Conservation (phyloP, 2,113 vertebrate species). For the Bambusicola thoracicus region DNA sequence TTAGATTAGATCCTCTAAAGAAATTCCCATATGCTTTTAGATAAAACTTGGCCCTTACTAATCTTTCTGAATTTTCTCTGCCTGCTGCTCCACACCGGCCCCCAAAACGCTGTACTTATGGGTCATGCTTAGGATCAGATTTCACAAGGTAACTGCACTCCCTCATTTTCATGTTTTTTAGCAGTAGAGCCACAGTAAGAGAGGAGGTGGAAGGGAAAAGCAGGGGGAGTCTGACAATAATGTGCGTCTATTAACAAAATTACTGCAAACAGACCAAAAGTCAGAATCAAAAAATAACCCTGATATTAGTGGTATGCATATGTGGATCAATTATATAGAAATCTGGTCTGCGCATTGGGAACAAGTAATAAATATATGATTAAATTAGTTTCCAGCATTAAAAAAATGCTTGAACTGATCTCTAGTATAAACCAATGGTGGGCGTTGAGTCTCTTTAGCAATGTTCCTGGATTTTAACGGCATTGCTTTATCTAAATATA, state of each 20-base stretch:
- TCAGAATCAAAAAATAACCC: constrained; percentile 45
- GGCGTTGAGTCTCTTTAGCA: constrained; percentile 37
- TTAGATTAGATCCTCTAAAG: constrained; percentile 73
- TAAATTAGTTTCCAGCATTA: constrained; percentile 46
- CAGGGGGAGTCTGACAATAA: background rate
- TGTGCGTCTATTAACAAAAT: constrained; percentile 45
- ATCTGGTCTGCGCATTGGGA: background rate
- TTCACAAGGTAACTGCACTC: constrained; percentile 49
- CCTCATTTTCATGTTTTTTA: constrained; percentile 57
- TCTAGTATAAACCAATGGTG: constrained; percentile 26
- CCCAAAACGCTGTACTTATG: constrained; percentile 40
- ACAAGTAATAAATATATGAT: constrained; percentile 43
- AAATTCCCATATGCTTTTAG: constrained; percentile 67
- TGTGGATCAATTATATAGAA: constrained; percentile 21
- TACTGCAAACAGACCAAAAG: constrained; percentile 26
- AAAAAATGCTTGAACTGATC: constrained; percentile 52
- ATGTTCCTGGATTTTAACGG: constrained; percentile 57
- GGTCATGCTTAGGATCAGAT: constrained; percentile 46
- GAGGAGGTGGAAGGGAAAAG: constrained; percentile 14
- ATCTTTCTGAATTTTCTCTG: constrained; percentile 63
- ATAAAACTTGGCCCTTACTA: constrained; percentile 55
- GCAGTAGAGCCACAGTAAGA: constrained; percentile 1
- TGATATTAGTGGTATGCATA: constrained; percentile 38
- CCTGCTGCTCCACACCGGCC: background rate
- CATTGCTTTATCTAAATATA: constrained; percentile 72